Percentiles rank a stretch among this genome's conserved stretches.
phyloP scores from a whole-genome alignment of 2,888 invertebrate species.

The Pammene fasciana region DNA sequence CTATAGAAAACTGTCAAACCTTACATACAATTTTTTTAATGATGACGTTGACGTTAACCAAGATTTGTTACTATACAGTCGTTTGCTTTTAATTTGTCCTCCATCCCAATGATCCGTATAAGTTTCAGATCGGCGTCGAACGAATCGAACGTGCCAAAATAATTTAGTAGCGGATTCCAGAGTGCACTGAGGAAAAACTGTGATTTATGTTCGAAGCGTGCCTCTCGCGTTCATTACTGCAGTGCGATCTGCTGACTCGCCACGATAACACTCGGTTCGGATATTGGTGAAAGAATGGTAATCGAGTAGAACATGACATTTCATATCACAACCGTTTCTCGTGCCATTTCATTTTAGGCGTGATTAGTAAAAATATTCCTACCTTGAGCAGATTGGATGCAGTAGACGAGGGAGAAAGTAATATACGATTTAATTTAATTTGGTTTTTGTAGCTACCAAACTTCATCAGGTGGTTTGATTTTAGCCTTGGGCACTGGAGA shows the following conservation, averaged over 20 bases:
- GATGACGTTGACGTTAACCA: too few relatives aligned
- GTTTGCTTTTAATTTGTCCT: constrained; percentile 1
- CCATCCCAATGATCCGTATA: constrained; percentile 41
- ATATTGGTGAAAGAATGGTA: constrained; percentile 28
- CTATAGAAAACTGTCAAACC: too few relatives aligned
- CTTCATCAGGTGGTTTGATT: too few relatives aligned
- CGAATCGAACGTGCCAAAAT: constrained; percentile 55
- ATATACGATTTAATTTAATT: too few relatives aligned
- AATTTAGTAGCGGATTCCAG: constrained; percentile 53
- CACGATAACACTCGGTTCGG: constrained; percentile 53
- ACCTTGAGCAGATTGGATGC: too few relatives aligned
- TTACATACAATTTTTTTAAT: too few relatives aligned
- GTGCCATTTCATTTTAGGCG: too few relatives aligned
- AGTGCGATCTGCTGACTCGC: constrained; percentile 51
- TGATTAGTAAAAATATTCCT: too few relatives aligned
- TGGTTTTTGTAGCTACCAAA: too few relatives aligned
- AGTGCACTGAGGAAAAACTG: constrained; percentile 54
- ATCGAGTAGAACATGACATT: constrained; percentile 7
- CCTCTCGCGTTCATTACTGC: constrained; percentile 55
- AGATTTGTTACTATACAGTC: neutral
- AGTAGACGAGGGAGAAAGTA: too few relatives aligned
- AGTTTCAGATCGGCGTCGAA: constrained; percentile 46
- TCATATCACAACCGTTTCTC: neutral
- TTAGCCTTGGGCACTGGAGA: too few relatives aligned
- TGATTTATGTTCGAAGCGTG: constrained; percentile 59